phyloP scores from a whole-genome alignment of 2,888 invertebrate genomes.

The Hydriomena furcata region DNA sequence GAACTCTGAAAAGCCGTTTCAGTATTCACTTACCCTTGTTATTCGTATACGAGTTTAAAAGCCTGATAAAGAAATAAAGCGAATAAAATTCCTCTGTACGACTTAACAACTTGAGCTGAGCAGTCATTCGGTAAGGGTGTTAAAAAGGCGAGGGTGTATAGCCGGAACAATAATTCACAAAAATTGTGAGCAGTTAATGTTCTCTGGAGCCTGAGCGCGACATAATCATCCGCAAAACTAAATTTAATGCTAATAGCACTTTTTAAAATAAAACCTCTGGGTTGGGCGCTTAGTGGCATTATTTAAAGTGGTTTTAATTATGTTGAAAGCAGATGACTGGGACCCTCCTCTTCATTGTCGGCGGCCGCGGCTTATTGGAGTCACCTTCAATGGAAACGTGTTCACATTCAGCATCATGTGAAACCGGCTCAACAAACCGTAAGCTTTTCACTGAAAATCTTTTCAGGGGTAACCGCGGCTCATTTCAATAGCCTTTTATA shows the following conservation, averaged over 20 bases:
- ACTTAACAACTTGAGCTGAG: slow-evolving; percentile 52
- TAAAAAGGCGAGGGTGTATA: slow-evolving; percentile 72
- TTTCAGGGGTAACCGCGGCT: not conserved
- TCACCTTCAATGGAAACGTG: slow-evolving; percentile 48
- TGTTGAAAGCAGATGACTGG: slow-evolving; percentile 82
- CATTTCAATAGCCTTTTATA: too few relatives aligned
- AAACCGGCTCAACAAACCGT: not conserved
- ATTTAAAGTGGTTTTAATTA: slow-evolving; percentile 84
- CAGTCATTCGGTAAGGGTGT: slow-evolving; percentile 71
- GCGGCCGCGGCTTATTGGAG: slow-evolving; percentile 41
- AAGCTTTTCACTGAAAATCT: slow-evolving; percentile 1
- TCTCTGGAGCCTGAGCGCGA: slow-evolving; percentile 71
- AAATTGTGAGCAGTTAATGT: slow-evolving; percentile 78
- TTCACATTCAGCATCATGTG: slow-evolving; percentile 46
- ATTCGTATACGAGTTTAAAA: not conserved
- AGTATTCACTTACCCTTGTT: not conserved
- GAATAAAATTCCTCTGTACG: slow-evolving; percentile 45
- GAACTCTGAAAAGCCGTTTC: not conserved
- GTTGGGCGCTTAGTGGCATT: slow-evolving; percentile 78
- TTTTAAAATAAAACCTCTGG: slow-evolving; percentile 79
- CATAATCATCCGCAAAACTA: slow-evolving; percentile 82
- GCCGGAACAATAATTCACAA: slow-evolving; percentile 77
- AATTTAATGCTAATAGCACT: slow-evolving; percentile 83
- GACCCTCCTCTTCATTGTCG: slow-evolving; percentile 81
- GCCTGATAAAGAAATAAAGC: slow-evolving; percentile 16